These are phyloP conservation scores for Megamerina dolium DNA, from an alignment of 2,888 invertebrate species.

Conservation along the genomic window DNA sequence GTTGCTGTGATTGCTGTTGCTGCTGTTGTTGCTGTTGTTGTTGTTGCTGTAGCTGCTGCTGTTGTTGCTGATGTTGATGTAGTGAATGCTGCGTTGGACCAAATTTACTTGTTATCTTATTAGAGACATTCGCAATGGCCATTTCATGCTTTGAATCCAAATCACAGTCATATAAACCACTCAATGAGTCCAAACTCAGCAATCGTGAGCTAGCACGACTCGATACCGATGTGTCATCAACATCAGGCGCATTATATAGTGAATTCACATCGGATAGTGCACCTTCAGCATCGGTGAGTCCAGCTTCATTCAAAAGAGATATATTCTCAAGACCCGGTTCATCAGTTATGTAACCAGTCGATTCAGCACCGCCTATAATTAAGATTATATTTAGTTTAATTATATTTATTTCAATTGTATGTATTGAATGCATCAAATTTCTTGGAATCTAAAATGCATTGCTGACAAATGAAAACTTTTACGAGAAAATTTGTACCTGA, in stretches of 20 bases:
- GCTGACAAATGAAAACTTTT: too few relatives aligned
- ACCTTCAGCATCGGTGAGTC: conserved; percentile 81
- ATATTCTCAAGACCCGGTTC: conserved; percentile 81
- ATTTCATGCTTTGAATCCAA: conserved; percentile 49
- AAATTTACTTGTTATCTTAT: conserved; percentile 50
- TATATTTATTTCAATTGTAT: background rate
- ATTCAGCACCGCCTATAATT: conserved; percentile 55
- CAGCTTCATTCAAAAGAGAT: conserved; percentile 78
- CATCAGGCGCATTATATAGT: conserved; percentile 63
- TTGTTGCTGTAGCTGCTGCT: too few relatives aligned
- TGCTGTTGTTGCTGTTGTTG: too few relatives aligned
- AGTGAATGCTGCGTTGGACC: conserved; percentile 41
- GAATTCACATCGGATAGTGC: conserved; percentile 83
- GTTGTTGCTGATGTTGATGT: too few relatives aligned
- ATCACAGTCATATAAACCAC: conserved; percentile 71
- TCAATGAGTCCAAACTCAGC: conserved; percentile 72
- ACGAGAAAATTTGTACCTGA: too few relatives aligned
- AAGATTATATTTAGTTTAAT: background rate
- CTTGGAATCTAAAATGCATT: too few relatives aligned
- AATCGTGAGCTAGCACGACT: conserved; percentile 78
- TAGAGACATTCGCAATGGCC: conserved; percentile 50
- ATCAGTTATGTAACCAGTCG: conserved; percentile 81
- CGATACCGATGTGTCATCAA: conserved; percentile 71
- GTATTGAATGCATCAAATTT: too few relatives aligned
- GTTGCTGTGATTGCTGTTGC: too few relatives aligned